Evolutionary conservation across 2,888 invertebrate species (phyloP).

Genomic region (Hirtodrosophila histrioides): DNA sequence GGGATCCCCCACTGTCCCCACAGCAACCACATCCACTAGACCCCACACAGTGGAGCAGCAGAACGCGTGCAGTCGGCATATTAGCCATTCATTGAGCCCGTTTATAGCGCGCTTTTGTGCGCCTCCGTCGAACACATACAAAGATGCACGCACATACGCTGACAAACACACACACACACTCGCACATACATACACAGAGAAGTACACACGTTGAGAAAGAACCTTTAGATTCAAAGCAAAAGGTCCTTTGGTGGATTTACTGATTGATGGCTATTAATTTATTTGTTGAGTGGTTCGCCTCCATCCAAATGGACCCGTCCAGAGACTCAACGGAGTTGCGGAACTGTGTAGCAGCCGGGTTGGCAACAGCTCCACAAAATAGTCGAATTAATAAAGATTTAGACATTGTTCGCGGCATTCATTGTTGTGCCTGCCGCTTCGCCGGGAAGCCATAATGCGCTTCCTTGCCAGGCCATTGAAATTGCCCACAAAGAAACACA

Average conservation of each 20-base stretch:
- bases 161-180: slow-evolving; percentile 1
- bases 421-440: slow-evolving; percentile 52
- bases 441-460: slow-evolving; percentile 59
- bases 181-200: slow-evolving; percentile 14
- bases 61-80: slow-evolving; percentile 68
- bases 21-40: slow-evolving; percentile 1
- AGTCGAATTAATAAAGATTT: slow-evolving; percentile 81
- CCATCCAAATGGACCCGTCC: background rate
- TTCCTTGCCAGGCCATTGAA: slow-evolving; percentile 52
- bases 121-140: slow-evolving; percentile 22
- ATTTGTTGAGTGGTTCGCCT: slow-evolving; percentile 67
- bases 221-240: slow-evolving; percentile 73
- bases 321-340: slow-evolving; percentile 13
- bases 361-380: slow-evolving; percentile 56
- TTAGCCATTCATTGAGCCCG: slow-evolving; percentile 76
- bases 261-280: slow-evolving; percentile 81
- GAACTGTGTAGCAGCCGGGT: slow-evolving; percentile 13
- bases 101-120: slow-evolving; percentile 73
- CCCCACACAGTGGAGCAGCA: background rate
- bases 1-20: background rate
- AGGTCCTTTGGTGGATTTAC: slow-evolving; percentile 78
- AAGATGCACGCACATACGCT: slow-evolving; percentile 4
- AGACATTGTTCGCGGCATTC: slow-evolving; percentile 74
- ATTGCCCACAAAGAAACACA: slow-evolving; percentile 47
- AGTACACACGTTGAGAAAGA: slow-evolving; percentile 27